Percentiles rank a stretch among this genome's conserved stretches.
Evolutionary conservation across 2,797 vertebrate species (phyloP).

Genomic region (Acridotheres tristis): DNA sequence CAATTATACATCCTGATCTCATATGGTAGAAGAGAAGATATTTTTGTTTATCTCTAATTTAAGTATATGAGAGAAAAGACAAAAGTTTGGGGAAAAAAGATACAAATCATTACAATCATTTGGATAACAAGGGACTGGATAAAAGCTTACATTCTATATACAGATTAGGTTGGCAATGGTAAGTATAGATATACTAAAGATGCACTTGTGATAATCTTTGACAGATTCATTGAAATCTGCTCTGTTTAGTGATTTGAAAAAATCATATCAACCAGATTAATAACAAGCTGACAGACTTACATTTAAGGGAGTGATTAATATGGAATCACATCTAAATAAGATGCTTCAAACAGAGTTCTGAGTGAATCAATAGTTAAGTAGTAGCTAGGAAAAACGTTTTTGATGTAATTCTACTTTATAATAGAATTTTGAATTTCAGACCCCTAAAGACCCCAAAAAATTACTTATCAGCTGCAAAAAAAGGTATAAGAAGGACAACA

Average conservation of each 20-base stretch:
- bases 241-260: not conserved
- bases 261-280: not conserved
- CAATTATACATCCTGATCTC: not conserved
- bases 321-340: not conserved
- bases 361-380: not conserved
- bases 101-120: not conserved
- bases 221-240: not conserved
- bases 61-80: not conserved
- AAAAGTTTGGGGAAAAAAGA: not conserved
- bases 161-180: not conserved
- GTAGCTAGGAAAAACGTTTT: not conserved
- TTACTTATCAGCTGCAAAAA: not conserved
- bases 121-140: not conserved
- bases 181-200: not conserved
- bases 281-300: not conserved
- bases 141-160: not conserved
- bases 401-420: not conserved
- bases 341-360: not conserved
- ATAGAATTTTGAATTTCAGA: not conserved
- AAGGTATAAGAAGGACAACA: not conserved
- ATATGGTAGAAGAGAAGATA: rapidly evolving
- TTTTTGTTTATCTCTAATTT: not conserved
- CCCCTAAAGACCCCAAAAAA: not conserved
- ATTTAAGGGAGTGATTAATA: not conserved
- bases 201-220: not conserved